Evolutionary conservation across 2,888 invertebrate genomes (phyloP).

Genomic region (Agriotes lineatus): DNA sequence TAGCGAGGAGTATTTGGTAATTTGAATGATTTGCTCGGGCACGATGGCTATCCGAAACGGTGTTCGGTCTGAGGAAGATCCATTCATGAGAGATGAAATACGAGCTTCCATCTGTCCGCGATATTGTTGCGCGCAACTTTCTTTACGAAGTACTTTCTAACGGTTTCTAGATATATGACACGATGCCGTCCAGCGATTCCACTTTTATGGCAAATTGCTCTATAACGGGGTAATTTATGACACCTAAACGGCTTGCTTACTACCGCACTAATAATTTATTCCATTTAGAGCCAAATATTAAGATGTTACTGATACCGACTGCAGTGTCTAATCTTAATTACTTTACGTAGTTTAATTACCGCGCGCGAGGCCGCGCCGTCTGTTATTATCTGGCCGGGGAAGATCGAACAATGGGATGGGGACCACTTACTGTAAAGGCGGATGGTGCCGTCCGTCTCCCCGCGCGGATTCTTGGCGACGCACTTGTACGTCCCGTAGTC

Average conservation of each 20-base stretch:
- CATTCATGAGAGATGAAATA: slow-evolving; percentile 60
- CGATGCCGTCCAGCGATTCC: slow-evolving; percentile 57
- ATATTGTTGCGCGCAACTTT: slow-evolving; percentile 61
- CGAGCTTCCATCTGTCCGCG: slow-evolving; percentile 58
- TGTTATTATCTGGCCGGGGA: slow-evolving; percentile 57
- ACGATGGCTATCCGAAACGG: slow-evolving; percentile 26
- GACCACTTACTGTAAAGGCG: slow-evolving; percentile 86
- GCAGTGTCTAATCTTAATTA: slow-evolving; percentile 62
- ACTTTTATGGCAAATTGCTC: slow-evolving; percentile 58
- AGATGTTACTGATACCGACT: slow-evolving; percentile 61
- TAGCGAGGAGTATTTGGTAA: slow-evolving; percentile 29
- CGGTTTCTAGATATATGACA: slow-evolving; percentile 59
- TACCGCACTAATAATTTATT: slow-evolving; percentile 62
- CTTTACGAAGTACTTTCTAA: slow-evolving; percentile 59
- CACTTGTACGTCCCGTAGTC: slow-evolving; percentile 93
- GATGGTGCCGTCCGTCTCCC: slow-evolving; percentile 91
- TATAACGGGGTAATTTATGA: slow-evolving; percentile 59
- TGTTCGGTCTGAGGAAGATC: slow-evolving; percentile 48
- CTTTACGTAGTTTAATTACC: slow-evolving; percentile 62
- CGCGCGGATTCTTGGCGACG: slow-evolving; percentile 90
- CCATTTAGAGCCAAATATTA: slow-evolving; percentile 62
- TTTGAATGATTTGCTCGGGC: slow-evolving; percentile 31
- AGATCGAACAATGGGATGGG: slow-evolving; percentile 41
- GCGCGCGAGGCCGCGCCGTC: slow-evolving; percentile 54
- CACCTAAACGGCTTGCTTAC: slow-evolving; percentile 57